Evolutionary conservation across 2,888 invertebrate genomes (phyloP).

Genomic region (Polydrusus tereticollis): DNA sequence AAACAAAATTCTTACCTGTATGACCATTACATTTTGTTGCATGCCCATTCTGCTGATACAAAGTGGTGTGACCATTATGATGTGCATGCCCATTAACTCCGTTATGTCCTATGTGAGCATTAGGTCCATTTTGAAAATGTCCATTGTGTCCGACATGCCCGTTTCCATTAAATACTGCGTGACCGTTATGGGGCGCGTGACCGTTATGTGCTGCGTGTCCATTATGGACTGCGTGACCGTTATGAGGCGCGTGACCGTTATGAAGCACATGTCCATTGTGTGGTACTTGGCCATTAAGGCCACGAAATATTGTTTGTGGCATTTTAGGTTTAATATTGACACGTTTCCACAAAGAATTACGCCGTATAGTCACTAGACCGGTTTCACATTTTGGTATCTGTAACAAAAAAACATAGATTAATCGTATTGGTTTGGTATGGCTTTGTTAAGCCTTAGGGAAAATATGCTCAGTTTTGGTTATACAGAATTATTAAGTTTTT

Average conservation of each 20-base stretch:
- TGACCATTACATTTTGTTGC: conserved; percentile 61
- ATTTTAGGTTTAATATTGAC: conserved; percentile 44
- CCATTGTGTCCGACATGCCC: conserved; percentile 34
- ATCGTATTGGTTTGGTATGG: too few relatives aligned
- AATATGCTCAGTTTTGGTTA: too few relatives aligned
- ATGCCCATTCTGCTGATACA: conserved; percentile 50
- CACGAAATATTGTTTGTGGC: conserved; percentile 59
- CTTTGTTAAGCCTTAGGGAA: too few relatives aligned
- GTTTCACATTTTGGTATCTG: background rate
- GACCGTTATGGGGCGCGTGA: conserved; percentile 51
- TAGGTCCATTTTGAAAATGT: conserved; percentile 45
- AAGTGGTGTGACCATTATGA: conserved; percentile 41
- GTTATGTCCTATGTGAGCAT: conserved; percentile 48
- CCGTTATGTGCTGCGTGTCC: conserved; percentile 46
- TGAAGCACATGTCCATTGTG: background rate
- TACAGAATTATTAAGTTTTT: too few relatives aligned
- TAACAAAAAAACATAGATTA: too few relatives aligned
- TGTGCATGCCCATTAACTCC: conserved; percentile 46
- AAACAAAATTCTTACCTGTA: conserved; percentile 57
- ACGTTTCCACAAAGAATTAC: too few relatives aligned
- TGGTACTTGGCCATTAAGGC: conserved; percentile 23
- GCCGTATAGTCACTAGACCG: too few relatives aligned
- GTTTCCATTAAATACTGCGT: conserved; percentile 53
- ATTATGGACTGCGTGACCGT: conserved; percentile 45
- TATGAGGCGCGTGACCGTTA: conserved; percentile 51